Evolutionary conservation across 2,797 vertebrate genomes (phyloP), one percentile per base, ranked within the genome.

Genomic region (Parambassis ranga): DNA sequence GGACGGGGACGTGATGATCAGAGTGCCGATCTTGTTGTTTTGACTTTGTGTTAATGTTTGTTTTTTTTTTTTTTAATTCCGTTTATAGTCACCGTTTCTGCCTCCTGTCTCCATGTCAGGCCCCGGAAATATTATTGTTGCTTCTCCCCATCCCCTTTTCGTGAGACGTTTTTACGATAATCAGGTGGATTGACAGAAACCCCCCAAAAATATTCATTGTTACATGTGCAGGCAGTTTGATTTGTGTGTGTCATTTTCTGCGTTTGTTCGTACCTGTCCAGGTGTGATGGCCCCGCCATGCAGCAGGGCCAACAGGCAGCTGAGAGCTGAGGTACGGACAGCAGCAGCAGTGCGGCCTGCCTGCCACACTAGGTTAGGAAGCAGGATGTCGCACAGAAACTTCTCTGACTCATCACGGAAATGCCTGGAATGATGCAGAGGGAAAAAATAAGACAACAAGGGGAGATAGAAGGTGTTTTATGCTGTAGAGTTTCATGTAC

Each of bases 301-400:
- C 72, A 94, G 74, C 43, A 98, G 90, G 2, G 96, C 94, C 90
- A 97, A 93, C 77, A 98, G 91, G 81, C 96, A 97, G 64, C 95
- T 95, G 51, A 97, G 88, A 9, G 94, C 92, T 0, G 94, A 83
- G 2, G 94, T 95, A 51, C 97, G 94, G 69, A 96, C 91, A 39
- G 97, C 96, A 1, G 92, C 94, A 0, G 96, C 94, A 0, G 91
- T 94, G 59, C 92, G 94, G 20, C 97, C 97, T 0, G 94, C 94
- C 0, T 78, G 91, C 97, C 97, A 99, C 88, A 95, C 94, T 83
- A 98, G 92, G 90, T 93, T 98, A 48, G 96, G 95, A 68, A 94
- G 91, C 77, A 99, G 68, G 43, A 95, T 64, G 52, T 97, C 93
- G 70, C 86, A 81, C 47, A 96, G 80, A 81, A 99, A 85, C 23